phyloP scores from a whole-genome alignment of 2,113 vertebrate species.

The Crotophaga sulcirostris region DNA sequence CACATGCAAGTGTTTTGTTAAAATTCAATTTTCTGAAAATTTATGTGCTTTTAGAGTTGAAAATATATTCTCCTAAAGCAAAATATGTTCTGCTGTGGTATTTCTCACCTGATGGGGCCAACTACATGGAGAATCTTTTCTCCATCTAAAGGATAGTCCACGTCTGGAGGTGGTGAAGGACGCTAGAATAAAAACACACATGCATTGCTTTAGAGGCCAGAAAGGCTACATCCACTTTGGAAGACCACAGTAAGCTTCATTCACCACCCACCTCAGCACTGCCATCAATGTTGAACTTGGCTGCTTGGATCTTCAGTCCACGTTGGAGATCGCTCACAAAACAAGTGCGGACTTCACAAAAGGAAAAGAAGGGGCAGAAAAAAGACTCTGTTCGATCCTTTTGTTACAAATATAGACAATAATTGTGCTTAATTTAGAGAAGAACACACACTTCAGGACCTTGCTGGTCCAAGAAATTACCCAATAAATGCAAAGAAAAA shows the following conservation, averaged over 20 bases:
- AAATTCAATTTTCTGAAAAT: not conserved
- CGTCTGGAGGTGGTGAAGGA: slow-evolving; percentile 87
- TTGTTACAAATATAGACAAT: not conserved
- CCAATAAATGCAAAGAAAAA: not conserved
- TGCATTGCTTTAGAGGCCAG: not conserved
- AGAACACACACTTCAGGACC: not conserved
- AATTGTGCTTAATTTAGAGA: not conserved
- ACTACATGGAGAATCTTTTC: slow-evolving; percentile 94
- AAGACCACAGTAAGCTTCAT: not conserved
- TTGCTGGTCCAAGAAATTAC: not conserved
- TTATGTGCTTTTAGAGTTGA: not conserved
- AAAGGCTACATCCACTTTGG: not conserved
- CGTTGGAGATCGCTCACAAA: slow-evolving; percentile 95
- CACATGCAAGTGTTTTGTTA: not conserved
- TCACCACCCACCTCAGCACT: slow-evolving; percentile 83
- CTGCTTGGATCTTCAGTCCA: slow-evolving; percentile 92
- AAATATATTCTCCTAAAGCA: not conserved
- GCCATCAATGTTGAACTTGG: slow-evolving; percentile 94
- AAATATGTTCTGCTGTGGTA: not conserved
- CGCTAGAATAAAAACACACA: slow-evolving; percentile 71
- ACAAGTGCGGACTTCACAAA: slow-evolving; percentile 87
- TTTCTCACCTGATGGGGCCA: slow-evolving; percentile 89
- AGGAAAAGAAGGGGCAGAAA: not conserved
- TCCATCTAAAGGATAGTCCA: slow-evolving; percentile 93
- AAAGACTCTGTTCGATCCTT: not conserved